Percentiles rank a stretch among this genome's conserved stretches.
phyloP scores from a whole-genome alignment of 2,888 invertebrate genomes.

The Linnaemya vulpina region DNA sequence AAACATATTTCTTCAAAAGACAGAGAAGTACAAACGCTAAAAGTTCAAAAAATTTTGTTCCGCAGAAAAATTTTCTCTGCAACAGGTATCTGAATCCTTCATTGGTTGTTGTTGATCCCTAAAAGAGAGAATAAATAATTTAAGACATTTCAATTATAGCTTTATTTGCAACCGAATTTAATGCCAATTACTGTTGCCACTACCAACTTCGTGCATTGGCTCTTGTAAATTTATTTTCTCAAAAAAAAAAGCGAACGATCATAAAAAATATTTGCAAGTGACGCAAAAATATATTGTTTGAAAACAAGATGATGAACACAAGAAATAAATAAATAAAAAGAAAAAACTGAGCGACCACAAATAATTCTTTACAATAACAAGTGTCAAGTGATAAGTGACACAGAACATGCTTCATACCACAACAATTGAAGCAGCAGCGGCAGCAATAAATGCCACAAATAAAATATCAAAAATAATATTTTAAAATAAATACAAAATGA shows the following conservation, averaged over 20 bases:
- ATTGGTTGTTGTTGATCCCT: too few relatives aligned
- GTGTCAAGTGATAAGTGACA: conserved; percentile 82
- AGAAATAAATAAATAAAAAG: conserved; percentile 32
- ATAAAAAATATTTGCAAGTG: conserved; percentile 68
- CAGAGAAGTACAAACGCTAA: too few relatives aligned
- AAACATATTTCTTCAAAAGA: too few relatives aligned
- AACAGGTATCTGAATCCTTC: too few relatives aligned
- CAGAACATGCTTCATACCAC: conserved; percentile 78
- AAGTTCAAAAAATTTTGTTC: too few relatives aligned
- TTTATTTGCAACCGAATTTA: background rate
- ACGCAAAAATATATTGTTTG: conserved; percentile 65
- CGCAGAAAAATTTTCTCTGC: too few relatives aligned
- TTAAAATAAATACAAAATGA: conserved; percentile 46
- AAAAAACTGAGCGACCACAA: conserved; percentile 68
- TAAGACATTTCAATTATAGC: background rate
- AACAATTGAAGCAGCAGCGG: conserved; percentile 31
- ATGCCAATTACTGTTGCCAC: background rate
- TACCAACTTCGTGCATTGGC: conserved; percentile 39
- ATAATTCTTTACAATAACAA: conserved; percentile 74
- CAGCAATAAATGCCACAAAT: conserved; percentile 38
- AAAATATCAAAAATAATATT: background rate
- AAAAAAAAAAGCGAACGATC: conserved; percentile 11
- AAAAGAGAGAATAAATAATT: too few relatives aligned
- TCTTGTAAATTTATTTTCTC: conserved; percentile 45
- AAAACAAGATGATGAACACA: conserved; percentile 64